A percentile compares a stretch with the other conserved stretches of the same genome.
Conservation (phyloP, 2,888 invertebrate genomes). For the Rosalia funebris region DNA sequence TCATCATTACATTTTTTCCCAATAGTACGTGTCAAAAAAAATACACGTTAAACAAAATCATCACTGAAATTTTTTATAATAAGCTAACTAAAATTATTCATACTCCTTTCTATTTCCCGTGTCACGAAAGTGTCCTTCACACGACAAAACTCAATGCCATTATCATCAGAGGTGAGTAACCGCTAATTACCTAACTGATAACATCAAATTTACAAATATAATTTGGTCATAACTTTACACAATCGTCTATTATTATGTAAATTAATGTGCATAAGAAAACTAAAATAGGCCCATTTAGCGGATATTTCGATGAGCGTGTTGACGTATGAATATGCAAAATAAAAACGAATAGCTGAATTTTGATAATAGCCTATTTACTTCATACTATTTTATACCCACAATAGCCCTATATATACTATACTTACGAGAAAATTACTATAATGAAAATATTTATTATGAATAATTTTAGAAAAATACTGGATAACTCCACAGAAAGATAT, state of each 20-base stretch:
- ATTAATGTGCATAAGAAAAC: constrained; percentile 15
- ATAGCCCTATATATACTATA: no score
- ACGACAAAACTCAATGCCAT: neutral
- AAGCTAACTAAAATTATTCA: no score
- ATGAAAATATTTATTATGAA: no score
- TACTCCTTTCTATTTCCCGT: no score
- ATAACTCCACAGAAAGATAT: no score
- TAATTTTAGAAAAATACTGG: no score
- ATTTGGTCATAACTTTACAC: constrained; percentile 3
- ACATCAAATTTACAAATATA: constrained; percentile 12
- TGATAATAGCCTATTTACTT: no score
- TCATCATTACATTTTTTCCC: no score
- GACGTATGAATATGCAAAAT: constrained; percentile 5
- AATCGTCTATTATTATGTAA: constrained; percentile 21
- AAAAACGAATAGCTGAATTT: neutral
- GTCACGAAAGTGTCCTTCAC: constrained; percentile 14
- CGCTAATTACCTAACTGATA: constrained; percentile 8
- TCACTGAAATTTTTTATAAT: no score
- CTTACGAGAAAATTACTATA: no score
- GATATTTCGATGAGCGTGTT: constrained; percentile 3
- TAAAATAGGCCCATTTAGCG: neutral
- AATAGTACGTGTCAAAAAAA: no score
- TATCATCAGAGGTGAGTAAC: constrained; percentile 18
- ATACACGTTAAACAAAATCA: no score
- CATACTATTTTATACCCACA: constrained; percentile 10